Conservation (phyloP, 2,888 invertebrate genomes). For the Perizoma flavofasciatum region DNA sequence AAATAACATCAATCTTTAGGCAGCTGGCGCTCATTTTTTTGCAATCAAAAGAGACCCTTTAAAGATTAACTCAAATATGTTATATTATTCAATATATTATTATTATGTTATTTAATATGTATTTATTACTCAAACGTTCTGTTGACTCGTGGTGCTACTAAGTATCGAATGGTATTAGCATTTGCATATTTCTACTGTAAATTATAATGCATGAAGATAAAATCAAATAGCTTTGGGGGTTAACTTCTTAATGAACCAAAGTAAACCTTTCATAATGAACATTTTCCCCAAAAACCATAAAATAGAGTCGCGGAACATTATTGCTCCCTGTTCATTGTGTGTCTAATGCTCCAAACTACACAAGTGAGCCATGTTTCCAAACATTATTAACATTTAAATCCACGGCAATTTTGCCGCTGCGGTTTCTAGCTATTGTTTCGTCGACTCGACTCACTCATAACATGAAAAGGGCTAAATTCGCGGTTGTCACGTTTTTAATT, state of each 20-base stretch:
- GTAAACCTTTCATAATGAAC: too few species aligned
- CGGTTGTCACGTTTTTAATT: slow-evolving; percentile 79
- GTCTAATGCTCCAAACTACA: slow-evolving; percentile 1
- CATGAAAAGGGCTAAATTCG: slow-evolving; percentile 69
- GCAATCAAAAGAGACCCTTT: too few species aligned
- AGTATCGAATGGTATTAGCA: too few species aligned
- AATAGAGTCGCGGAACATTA: not conserved
- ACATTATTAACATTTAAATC: slow-evolving; percentile 54
- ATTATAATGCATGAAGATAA: too few species aligned
- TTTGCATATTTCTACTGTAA: too few species aligned
- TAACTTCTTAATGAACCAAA: too few species aligned
- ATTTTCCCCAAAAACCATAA: not conserved
- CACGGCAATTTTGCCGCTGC: slow-evolving; percentile 42
- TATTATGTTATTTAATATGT: too few species aligned
- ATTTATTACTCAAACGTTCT: too few species aligned
- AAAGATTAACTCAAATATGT: too few species aligned
- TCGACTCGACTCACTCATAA: slow-evolving; percentile 49
- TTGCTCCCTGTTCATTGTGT: slow-evolving; percentile 3
- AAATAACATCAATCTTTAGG: not conserved
- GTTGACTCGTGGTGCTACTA: too few species aligned
- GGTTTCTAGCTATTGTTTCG: slow-evolving; percentile 47
- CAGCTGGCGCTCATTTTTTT: not conserved
- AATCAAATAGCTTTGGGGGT: too few species aligned
- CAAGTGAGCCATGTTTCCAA: slow-evolving; percentile 26
- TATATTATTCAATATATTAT: too few species aligned